Evolutionary conservation across 2,113 vertebrate genomes (phyloP).

Genomic region (Erythrocercus mccallii): DNA sequence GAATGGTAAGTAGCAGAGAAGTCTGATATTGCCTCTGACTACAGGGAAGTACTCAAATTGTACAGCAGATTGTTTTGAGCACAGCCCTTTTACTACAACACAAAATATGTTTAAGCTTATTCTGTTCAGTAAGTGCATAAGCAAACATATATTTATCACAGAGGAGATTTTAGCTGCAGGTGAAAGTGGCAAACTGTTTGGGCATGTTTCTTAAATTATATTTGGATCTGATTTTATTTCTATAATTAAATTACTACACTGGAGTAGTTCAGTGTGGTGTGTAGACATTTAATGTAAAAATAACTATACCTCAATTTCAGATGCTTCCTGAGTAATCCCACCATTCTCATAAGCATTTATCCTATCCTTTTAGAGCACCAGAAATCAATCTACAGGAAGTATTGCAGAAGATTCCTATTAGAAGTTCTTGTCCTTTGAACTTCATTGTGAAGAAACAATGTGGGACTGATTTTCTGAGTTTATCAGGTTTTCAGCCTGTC

Average conservation of each 20-base stretch:
- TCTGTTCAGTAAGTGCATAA: not conserved
- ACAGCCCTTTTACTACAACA: not conserved
- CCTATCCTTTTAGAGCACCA: not conserved
- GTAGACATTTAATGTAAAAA: not conserved
- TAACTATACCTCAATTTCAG: not conserved
- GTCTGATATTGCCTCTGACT: not conserved
- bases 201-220: not conserved
- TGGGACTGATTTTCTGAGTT: no score
- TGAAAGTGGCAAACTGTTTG: not conserved
- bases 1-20: not conserved
- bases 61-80: not conserved
- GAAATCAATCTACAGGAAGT: not conserved
- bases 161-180: not conserved
- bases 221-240: not conserved
- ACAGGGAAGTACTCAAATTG: not conserved
- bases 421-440: not conserved
- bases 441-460: not conserved
- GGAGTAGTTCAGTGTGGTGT: not conserved
- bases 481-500: no score
- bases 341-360: not conserved
- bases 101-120: not conserved
- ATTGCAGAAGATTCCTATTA: not conserved
- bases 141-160: not conserved
- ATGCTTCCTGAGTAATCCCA: not conserved
- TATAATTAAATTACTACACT: not conserved